Conservation (phyloP, 2,888 invertebrate genomes). For the Flexamia atlantica region DNA sequence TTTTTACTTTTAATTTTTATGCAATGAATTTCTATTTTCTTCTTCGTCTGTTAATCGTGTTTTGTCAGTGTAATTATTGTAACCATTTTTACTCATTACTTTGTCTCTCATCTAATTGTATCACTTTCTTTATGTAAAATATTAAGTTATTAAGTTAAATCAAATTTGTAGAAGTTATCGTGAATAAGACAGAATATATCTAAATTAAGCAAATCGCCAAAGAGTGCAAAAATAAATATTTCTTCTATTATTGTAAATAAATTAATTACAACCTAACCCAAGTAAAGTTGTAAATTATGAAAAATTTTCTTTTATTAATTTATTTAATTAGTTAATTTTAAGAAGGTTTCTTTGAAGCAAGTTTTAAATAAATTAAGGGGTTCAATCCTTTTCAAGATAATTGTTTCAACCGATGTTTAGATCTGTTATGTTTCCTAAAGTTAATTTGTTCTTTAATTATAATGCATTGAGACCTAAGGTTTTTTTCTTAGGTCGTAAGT, state of each 20-base stretch:
- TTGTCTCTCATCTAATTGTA: slow-evolving; percentile 13
- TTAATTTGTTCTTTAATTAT: neutral
- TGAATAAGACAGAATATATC: neutral
- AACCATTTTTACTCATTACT: slow-evolving; percentile 4
- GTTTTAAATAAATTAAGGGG: neutral
- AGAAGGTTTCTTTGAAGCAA: neutral
- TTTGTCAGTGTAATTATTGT: slow-evolving; percentile 30
- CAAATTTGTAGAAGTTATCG: slow-evolving; percentile 14
- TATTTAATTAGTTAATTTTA: slow-evolving; percentile 6
- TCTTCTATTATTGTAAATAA: slow-evolving; percentile 38
- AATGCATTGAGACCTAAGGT: neutral
- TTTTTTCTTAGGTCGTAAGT: neutral
- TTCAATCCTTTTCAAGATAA: neutral
- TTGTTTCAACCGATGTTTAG: neutral
- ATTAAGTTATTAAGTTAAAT: neutral
- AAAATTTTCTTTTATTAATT: neutral
- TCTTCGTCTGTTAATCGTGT: slow-evolving; percentile 32
- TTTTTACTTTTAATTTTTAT: slow-evolving; percentile 2
- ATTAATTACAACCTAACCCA: neutral
- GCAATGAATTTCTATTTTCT: slow-evolving; percentile 30
- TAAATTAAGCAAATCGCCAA: slow-evolving; percentile 40
- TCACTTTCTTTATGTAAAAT: slow-evolving; percentile 16
- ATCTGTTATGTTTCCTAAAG: slow-evolving; percentile 15
- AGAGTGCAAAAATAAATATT: slow-evolving; percentile 42
- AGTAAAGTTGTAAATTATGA: neutral